Base-by-base conservation (phyloP, 1,140 invertebrate species). In the Drosophila baimaii region DNA sequence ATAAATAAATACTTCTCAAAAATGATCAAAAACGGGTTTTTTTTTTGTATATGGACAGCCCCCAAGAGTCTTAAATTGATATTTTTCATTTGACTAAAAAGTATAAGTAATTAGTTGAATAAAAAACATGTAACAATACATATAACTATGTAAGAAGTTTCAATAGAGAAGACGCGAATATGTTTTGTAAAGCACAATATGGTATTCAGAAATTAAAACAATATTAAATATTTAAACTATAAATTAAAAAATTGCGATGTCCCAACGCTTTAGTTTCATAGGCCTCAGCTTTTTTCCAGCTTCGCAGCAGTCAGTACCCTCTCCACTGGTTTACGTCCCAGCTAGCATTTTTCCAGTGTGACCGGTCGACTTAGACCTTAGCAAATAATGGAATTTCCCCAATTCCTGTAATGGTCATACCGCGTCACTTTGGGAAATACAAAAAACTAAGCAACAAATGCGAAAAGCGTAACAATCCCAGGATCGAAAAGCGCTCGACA, bases 391-490 rank as follows among this genome's bases (percentile, higher is more conserved):
- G 21, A 12, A 29, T 8, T 49, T 51, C 19, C 0, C 12, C 1
- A 31, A 52, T 33, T 21, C 17, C 29, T 1, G 0, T 15, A 15
- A 9, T 0, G 17, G 49, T 33, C 49, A 52, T 52, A 52, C 49
- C 29, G 29, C 49, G 29, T 52, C 49, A 52, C 6, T 17, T 49
- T 5, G 4, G 10, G 5, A 31, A 52, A 77, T 25, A 39, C 57
- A 68, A 77, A 76, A 69, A 46, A 25, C 23, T 15, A 54, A 54
- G 23, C 12, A 54, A 19, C 57, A 72, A 62, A 77, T 56, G 77
- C 63, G 19, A 64, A 65, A 70, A 79, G 77, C 66, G 64, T 69
- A 51, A 75, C 64, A 52, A 49, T 52, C 31, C 23, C 46, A 49
- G 25, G 56, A 33, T 39, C 10, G 2, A 51, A 41, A 77, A 51